phyloP scores from a whole-genome alignment of 1,140 invertebrate species.

The Dendroctonus valens region DNA sequence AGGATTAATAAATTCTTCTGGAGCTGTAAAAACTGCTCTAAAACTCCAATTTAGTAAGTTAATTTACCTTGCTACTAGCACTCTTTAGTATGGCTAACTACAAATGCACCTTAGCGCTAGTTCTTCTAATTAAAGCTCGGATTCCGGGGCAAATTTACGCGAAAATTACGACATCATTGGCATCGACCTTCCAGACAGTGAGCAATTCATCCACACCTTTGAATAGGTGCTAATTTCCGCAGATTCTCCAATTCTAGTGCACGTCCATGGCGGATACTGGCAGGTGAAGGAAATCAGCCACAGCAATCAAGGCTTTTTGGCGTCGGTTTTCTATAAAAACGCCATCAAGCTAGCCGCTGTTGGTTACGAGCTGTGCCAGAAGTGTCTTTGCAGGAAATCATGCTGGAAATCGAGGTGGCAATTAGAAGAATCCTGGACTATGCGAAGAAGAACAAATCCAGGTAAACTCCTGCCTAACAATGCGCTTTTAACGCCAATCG shows the following conservation, averaged over 20 bases:
- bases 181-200: slow-evolving; percentile 22
- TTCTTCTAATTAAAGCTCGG: too few relatives aligned
- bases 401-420: slow-evolving; percentile 21
- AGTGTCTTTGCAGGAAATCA: slow-evolving; percentile 15
- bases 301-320: slow-evolving; percentile 21
- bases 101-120: too few relatives aligned
- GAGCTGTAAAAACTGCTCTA: too few relatives aligned
- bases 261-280: slow-evolving; percentile 31
- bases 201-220: not conserved
- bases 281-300: slow-evolving; percentile 23
- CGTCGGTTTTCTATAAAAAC: slow-evolving; percentile 20
- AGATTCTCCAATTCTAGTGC: slow-evolving; percentile 26
- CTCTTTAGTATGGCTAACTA: too few relatives aligned
- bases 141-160: too few relatives aligned
- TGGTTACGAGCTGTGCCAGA: slow-evolving; percentile 29
- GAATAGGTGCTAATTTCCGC: not conserved
- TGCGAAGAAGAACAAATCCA: slow-evolving; percentile 18
- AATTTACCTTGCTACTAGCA: too few relatives aligned
- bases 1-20: too few relatives aligned
- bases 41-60: too few relatives aligned
- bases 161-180: slow-evolving; percentile 22
- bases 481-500: not conserved
- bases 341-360: slow-evolving; percentile 15
- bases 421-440: slow-evolving; percentile 23
- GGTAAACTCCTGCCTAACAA: slow-evolving; percentile 6